These are phyloP conservation scores for pig (Sus scrofa) DNA, from an alignment of 2,113 vertebrate genomes.

Conservation along the genomic window DNA sequence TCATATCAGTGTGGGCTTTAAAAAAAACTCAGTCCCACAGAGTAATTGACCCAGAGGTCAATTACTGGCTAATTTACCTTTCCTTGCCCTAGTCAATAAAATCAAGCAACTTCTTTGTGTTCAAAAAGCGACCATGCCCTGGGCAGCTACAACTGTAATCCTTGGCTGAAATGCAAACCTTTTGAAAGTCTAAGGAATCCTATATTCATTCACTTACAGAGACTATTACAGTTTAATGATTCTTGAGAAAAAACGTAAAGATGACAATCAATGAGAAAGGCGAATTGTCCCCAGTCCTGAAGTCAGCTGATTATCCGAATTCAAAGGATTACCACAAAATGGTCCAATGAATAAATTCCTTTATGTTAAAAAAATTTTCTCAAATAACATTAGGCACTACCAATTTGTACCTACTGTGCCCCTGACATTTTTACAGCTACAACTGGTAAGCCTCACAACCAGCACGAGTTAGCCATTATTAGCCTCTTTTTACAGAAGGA, in stretches of 20 bases:
- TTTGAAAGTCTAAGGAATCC: conserved; percentile 39
- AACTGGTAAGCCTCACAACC: background rate
- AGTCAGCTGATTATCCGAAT: conserved; percentile 15
- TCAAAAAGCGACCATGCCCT: conserved; percentile 23
- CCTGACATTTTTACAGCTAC: background rate
- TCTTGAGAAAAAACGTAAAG: conserved; percentile 40
- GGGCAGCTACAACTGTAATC: background rate
- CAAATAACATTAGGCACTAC: background rate
- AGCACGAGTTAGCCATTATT: background rate
- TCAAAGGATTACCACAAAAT: conserved; percentile 27
- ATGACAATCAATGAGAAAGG: background rate
- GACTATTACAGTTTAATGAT: background rate
- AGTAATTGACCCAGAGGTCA: background rate
- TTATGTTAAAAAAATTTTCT: background rate
- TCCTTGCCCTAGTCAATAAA: background rate
- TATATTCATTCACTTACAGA: conserved; percentile 16
- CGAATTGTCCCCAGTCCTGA: background rate
- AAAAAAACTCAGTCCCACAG: conserved; percentile 28
- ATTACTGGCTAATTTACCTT: background rate
- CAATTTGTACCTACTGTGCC: background rate
- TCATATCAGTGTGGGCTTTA: background rate
- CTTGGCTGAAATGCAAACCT: conserved; percentile 32
- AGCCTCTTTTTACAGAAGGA: background rate
- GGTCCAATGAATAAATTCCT: conserved; percentile 9
- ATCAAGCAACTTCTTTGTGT: conserved; percentile 29